Evolutionary conservation across 2,113 vertebrate genomes (phyloP).

Genomic region (Calidris pygmaea): DNA sequence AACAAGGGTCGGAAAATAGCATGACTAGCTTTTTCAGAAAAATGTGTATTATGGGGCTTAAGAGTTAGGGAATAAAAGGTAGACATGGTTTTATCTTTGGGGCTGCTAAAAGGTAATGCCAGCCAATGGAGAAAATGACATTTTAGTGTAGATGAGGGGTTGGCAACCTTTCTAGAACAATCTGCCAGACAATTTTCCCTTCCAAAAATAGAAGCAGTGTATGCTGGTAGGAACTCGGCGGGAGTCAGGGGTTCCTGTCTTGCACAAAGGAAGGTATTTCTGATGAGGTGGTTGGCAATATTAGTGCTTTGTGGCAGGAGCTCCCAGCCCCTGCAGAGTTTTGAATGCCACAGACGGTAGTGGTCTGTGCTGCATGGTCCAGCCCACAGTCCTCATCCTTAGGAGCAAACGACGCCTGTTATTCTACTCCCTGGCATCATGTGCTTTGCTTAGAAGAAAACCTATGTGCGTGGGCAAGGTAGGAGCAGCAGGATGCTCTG

Average conservation of each 20-base stretch:
- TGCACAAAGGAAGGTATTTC: slow-evolving; percentile 14
- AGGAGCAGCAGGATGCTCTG: background rate
- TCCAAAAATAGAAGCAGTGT: slow-evolving; percentile 37
- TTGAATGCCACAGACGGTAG: background rate
- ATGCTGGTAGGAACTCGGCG: background rate
- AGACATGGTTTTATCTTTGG: background rate
- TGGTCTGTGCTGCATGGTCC: background rate
- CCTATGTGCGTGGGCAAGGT: slow-evolving; percentile 18
- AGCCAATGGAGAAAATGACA: slow-evolving; percentile 8
- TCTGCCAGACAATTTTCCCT: slow-evolving; percentile 26
- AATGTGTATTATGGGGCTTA: background rate
- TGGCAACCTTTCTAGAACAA: slow-evolving; percentile 27
- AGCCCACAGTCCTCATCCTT: background rate
- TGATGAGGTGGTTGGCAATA: background rate
- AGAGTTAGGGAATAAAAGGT: background rate
- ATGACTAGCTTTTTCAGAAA: background rate
- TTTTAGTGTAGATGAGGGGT: slow-evolving; percentile 18
- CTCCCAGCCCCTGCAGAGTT: background rate
- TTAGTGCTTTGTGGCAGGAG: background rate
- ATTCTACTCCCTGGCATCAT: background rate
- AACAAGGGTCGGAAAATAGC: background rate
- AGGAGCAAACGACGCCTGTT: background rate
- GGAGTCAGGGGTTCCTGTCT: slow-evolving; percentile 13
- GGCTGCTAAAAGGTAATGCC: background rate
- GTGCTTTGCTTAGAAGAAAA: background rate